Base-by-base conservation (phyloP, 2,888 invertebrate genomes). In the Cremastobaeus sp. region DNA sequence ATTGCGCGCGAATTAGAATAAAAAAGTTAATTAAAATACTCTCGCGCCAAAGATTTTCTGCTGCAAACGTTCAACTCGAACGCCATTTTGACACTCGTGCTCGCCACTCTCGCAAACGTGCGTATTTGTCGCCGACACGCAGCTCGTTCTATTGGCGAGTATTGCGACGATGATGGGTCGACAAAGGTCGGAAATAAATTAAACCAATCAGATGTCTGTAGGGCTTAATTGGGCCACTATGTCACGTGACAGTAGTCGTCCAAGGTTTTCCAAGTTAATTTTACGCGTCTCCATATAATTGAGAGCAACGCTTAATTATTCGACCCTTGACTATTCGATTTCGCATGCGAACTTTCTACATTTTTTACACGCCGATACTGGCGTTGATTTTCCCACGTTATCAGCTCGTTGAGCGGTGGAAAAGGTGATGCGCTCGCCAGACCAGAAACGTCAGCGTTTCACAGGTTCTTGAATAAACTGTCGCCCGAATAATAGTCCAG, bases 131-230 rank as follows among this genome's bases (percentile, higher is more conserved):
- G n/a, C n/a, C n/a, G n/a, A n/a, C n/a, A n/a, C n/a, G n/a, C n/a
- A n/a, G n/a, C n/a, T n/a, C n/a, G n/a, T n/a, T n/a, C n/a, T n/a
- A n/a, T n/a, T n/a, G n/a, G n/a, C n/a, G n/a, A n/a, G n/a, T n/a
- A n/a, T n/a, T n/a, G n/a, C n/a, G n/a, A n/a, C n/a, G n/a, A n/a
- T n/a, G n/a, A n/a, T n/a, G n/a, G n/a, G n/a, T n/a, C n/a, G n/a
- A n/a, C n/a, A n/a, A n/a, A n/a, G n/a, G n/a, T n/a, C n/a, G n/a
- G n/a, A 68, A 43, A 59, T 52, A 34, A 54, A 69, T 52, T 69
- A 66, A 64, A 54, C 64, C 41, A 47, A 62, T 55, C 41, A 34
- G 55, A 35, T 21, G 52, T 54, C 69, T 64, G 65, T 69, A 52
- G 54, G 35, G 30, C 41, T 55, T 57, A 69, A 74, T 69, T 59